Evolutionary conservation across 1,140 invertebrate species (phyloP).

Genomic region (Cheumatopsyche charites): DNA sequence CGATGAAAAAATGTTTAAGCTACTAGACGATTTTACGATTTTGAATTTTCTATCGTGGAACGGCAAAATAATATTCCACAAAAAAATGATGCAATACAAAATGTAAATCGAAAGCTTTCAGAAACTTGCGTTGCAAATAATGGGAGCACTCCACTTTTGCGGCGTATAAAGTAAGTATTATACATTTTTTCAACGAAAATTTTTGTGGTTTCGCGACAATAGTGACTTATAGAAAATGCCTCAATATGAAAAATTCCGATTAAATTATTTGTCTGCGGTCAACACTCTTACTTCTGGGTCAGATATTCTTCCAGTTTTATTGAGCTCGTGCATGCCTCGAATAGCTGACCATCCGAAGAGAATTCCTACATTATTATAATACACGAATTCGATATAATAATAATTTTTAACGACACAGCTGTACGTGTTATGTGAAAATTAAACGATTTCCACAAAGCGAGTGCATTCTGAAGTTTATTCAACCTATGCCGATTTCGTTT

Average conservation of each 20-base stretch:
- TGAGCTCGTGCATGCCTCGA: neutral
- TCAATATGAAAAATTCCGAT: constrained; percentile 16
- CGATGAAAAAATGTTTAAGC: too few species aligned
- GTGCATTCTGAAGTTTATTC: too few species aligned
- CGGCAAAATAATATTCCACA: too few species aligned
- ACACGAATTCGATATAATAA: too few species aligned
- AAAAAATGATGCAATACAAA: too few species aligned
- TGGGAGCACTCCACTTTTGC: constrained; percentile 1
- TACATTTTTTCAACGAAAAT: neutral
- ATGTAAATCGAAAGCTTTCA: neutral
- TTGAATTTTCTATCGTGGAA: too few species aligned
- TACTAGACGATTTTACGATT: too few species aligned
- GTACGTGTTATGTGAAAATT: too few species aligned
- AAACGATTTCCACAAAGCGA: too few species aligned
- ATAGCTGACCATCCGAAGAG: too few species aligned
- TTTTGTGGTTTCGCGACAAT: constrained; percentile 1
- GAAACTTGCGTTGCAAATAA: neutral
- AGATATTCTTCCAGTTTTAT: neutral
- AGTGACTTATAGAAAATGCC: constrained; percentile 4
- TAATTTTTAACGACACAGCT: too few species aligned
- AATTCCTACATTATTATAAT: too few species aligned
- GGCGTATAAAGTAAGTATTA: neutral
- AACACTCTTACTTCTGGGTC: constrained; percentile 22
- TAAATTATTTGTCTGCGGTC: constrained; percentile 8
- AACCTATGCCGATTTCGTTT: neutral